Evolutionary conservation across 1,140 invertebrate genomes (phyloP).

Genomic region (Xylocopa sonorina): DNA sequence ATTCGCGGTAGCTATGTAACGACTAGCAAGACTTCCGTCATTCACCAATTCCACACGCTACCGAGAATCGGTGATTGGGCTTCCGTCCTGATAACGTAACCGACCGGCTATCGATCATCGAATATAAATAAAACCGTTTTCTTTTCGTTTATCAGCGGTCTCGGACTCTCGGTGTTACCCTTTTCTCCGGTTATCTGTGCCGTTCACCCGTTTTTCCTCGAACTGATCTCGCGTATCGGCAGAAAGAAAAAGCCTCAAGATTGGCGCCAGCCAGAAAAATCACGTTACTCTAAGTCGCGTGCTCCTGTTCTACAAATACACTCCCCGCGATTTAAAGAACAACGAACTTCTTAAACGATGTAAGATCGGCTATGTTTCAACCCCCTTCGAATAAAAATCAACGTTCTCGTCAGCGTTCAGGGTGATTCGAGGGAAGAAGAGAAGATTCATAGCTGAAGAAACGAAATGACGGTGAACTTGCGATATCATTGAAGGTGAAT

Average conservation of each 20-base stretch:
- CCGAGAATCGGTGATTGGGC: constrained; percentile 43
- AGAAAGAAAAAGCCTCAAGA: constrained; percentile 3
- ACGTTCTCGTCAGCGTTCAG: too few species aligned
- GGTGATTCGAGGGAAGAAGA: too few species aligned
- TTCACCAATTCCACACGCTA: constrained; percentile 49
- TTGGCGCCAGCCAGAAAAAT: constrained; percentile 36
- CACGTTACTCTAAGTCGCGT: not conserved
- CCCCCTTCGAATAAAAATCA: too few species aligned
- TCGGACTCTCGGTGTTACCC: constrained; percentile 14
- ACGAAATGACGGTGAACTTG: not conserved
- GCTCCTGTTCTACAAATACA: too few species aligned
- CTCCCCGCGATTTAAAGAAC: not conserved
- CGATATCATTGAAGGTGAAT: not conserved
- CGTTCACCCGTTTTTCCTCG: constrained; percentile 59
- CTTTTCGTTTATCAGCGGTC: constrained; percentile 37
- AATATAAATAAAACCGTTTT: constrained; percentile 43
- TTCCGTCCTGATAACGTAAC: constrained; percentile 46
- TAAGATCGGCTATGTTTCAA: too few species aligned
- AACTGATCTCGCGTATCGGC: constrained; percentile 31
- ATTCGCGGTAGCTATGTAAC: not conserved
- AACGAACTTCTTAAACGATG: too few species aligned
- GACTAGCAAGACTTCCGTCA: constrained; percentile 20
- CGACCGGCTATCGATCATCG: constrained; percentile 28
- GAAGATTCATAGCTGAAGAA: not conserved
- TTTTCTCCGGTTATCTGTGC: constrained; percentile 49